Evolutionary conservation across 2,888 invertebrate genomes (phyloP), one percentile per base, ranked within the genome.

Genomic region (Pocota personata): DNA sequence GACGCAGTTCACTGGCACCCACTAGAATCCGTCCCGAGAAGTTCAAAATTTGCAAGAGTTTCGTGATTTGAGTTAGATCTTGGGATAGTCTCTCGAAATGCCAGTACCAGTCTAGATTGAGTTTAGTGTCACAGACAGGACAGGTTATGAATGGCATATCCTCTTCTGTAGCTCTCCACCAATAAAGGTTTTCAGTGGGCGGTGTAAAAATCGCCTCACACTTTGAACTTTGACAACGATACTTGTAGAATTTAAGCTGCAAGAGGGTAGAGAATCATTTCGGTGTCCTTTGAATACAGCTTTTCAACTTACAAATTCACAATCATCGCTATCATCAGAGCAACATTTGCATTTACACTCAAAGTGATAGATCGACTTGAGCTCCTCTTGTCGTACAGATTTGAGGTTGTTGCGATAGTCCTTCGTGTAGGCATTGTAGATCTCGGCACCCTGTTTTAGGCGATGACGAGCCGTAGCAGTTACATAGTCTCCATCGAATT

Each of bases 351-450:
- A 98, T 55, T 93, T 90, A 91, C 98, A 98, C 0, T 93, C 92
- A 92, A 98, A 98, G 91, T 94, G 94, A 92, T 98, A 98, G 89
- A 96, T 96, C 16, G 94, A 93, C 69, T 93, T 91, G 32, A 98
- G 93, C 5, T 93, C 92, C 16, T 93, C 91, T 80, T 95, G 94
- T 1, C 98, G 93, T 16, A 95, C 94, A 3, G 93, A 90, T 32
- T 93, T 93, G 0, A 93, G 90, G 93, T 95, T 95, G 75, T 95
- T 94, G 40, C 95, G 94, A 87, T 94, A 96, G 91, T 97, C 95
- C 58, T 96, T 95, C 8, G 96, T 97, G 92, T 98, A 98, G 90
- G 97, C 97, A 92, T 98, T 98, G 88, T 94, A 94, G 84, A 98
- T 94, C 93, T 98, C 97, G 10, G 94, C 94, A 3, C 95, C 96